A percentile compares a stretch with the other conserved stretches of the same genome.
phyloP scores from a whole-genome alignment of 1,140 invertebrate species.

The Heliothis virescens region DNA sequence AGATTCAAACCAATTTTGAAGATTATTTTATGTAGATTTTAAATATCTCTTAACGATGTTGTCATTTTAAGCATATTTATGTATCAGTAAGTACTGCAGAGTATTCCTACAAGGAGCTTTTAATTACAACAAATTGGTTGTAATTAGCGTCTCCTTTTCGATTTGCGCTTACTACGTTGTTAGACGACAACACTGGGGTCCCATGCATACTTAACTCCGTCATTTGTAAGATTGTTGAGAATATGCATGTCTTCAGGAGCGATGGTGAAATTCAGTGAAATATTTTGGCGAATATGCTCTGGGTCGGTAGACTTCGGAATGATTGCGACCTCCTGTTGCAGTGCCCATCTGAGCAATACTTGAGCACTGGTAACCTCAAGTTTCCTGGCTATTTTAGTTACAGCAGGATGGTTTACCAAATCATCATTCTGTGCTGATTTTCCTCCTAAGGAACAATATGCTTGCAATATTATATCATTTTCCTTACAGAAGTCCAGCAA shows the following conservation, averaged over 20 bases:
- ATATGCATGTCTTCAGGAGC: constrained; percentile 85
- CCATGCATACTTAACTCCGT: constrained; percentile 89
- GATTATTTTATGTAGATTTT: too few species aligned
- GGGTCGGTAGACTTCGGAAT: constrained; percentile 90
- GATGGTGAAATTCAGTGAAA: constrained; percentile 89
- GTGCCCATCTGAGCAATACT: constrained; percentile 89
- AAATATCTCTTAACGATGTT: background rate
- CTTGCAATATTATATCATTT: constrained; percentile 91
- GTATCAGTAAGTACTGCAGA: too few species aligned
- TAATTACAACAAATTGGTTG: background rate
- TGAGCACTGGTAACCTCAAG: constrained; percentile 88
- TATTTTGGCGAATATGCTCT: constrained; percentile 89
- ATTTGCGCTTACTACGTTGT: background rate
- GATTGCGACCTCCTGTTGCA: constrained; percentile 89
- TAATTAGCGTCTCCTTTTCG: background rate
- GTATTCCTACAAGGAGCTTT: too few species aligned
- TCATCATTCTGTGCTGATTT: constrained; percentile 75
- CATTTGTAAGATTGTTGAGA: constrained; percentile 86
- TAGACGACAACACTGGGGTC: constrained; percentile 84
- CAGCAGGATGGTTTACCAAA: constrained; percentile 87
- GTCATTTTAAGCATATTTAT: too few species aligned
- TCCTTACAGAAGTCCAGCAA: constrained; percentile 89
- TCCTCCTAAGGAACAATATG: constrained; percentile 93
- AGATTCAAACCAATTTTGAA: too few species aligned
- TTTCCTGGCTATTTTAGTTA: constrained; percentile 87